A percentile compares a stretch with the other conserved stretches of the same genome.
Evolutionary conservation across 2,888 invertebrate species (phyloP).

Genomic region (Dorcus hopei): DNA sequence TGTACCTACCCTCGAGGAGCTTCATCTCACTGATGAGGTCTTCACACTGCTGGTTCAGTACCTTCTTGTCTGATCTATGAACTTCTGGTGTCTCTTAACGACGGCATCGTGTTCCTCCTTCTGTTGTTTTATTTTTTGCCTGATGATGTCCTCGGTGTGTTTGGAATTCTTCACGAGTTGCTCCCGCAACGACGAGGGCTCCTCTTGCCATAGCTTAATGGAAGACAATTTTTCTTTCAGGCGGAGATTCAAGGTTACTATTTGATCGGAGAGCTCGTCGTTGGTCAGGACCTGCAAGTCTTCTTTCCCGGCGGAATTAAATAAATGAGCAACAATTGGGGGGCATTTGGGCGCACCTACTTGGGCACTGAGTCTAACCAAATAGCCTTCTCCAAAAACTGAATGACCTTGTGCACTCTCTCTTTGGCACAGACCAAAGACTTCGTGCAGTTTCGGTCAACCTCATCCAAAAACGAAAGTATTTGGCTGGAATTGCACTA

Average conservation of each 20-base stretch:
- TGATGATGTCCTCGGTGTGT: constrained; percentile 46
- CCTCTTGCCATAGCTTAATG: constrained; percentile 58
- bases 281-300: constrained; percentile 55
- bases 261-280: constrained; percentile 60
- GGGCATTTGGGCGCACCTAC: constrained; percentile 28
- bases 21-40: constrained; percentile 63
- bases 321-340: neutral
- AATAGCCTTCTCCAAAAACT: constrained; percentile 35
- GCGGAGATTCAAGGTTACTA: constrained; percentile 60
- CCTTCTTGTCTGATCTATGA: constrained; percentile 83
- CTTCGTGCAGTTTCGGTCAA: constrained; percentile 50
- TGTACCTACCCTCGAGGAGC: constrained; percentile 64
- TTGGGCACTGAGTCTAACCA: constrained; percentile 44
- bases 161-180: constrained; percentile 45
- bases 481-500: constrained; percentile 55
- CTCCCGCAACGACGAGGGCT: constrained; percentile 58
- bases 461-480: constrained; percentile 63
- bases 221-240: constrained; percentile 61
- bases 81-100: constrained; percentile 75
- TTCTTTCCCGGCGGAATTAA: constrained; percentile 51
- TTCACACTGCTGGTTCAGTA: constrained; percentile 71
- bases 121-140: constrained; percentile 54
- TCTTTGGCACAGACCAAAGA: constrained; percentile 39
- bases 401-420: constrained; percentile 32
- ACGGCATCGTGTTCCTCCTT: constrained; percentile 71